These are phyloP conservation scores for Tryphoninae sp. DNA, from an alignment of 2,888 invertebrate genomes.

Conservation along the genomic window DNA sequence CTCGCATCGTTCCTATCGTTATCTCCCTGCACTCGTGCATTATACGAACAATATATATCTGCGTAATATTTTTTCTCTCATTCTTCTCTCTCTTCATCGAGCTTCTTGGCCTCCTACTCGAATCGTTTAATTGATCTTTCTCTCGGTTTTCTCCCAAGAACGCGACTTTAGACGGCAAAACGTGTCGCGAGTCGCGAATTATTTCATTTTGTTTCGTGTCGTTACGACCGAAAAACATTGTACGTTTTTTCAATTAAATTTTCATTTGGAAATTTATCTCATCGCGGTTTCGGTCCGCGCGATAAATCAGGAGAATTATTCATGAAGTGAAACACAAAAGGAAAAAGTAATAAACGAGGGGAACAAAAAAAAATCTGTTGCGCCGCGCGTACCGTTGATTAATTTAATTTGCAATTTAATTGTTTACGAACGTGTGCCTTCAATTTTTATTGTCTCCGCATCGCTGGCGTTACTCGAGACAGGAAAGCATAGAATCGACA, in stretches of 20 bases:
- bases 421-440: not conserved
- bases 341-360: slow-evolving; percentile 28
- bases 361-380: slow-evolving; percentile 63
- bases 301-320: not conserved
- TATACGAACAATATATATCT: slow-evolving; percentile 23
- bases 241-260: not conserved
- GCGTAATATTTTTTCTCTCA: not conserved
- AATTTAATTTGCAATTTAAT: slow-evolving; percentile 2
- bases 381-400: slow-evolving; percentile 65
- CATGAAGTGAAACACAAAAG: slow-evolving; percentile 55
- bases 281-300: not conserved
- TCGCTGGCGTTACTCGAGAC: not conserved
- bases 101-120: slow-evolving; percentile 67
- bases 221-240: not conserved
- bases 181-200: slow-evolving; percentile 14
- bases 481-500: not conserved
- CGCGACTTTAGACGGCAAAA: slow-evolving; percentile 47
- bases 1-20: slow-evolving; percentile 39
- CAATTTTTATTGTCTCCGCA: not conserved
- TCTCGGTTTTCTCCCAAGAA: slow-evolving; percentile 66
- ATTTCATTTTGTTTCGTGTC: not conserved
- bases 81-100: slow-evolving; percentile 43
- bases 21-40: slow-evolving; percentile 47
- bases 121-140: slow-evolving; percentile 78
- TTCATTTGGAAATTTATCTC: not conserved